These are phyloP conservation scores for Clostera curtula DNA, from an alignment of 2,888 invertebrate species.

Conservation along the genomic window DNA sequence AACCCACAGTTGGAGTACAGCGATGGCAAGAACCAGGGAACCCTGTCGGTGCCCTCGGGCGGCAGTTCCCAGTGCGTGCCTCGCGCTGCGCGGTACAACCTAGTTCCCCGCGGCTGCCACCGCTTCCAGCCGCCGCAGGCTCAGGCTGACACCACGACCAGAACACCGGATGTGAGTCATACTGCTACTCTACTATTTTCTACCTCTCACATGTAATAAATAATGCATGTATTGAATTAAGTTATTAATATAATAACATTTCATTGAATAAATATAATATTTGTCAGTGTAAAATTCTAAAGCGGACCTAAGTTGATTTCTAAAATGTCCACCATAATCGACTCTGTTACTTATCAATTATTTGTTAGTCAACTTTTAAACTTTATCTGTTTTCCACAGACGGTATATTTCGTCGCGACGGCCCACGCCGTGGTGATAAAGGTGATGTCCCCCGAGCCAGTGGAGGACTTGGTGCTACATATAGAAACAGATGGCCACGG, in stretches of 20 bases:
- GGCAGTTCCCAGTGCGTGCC: slow-evolving; percentile 84
- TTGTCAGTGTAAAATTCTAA: too few relatives aligned
- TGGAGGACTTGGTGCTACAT: slow-evolving; percentile 57
- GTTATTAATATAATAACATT: too few relatives aligned
- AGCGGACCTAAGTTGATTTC: too few relatives aligned
- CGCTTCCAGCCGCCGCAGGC: slow-evolving; percentile 70
- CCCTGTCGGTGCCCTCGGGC: slow-evolving; percentile 75
- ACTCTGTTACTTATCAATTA: too few relatives aligned
- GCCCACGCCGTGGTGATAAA: slow-evolving; percentile 72
- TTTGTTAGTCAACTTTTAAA: neutral
- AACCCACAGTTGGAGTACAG: slow-evolving; percentile 58
- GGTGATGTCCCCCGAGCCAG: slow-evolving; percentile 59
- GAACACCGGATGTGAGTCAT: slow-evolving; percentile 23
- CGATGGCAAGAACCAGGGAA: slow-evolving; percentile 28
- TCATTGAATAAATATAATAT: too few relatives aligned
- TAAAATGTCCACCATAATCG: too few relatives aligned
- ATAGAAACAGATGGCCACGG: slow-evolving; percentile 32
- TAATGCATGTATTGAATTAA: too few relatives aligned
- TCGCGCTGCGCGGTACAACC: slow-evolving; percentile 78
- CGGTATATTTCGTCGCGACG: slow-evolving; percentile 67
- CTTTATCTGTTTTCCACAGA: slow-evolving; percentile 35
- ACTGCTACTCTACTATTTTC: neutral
- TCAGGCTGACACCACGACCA: slow-evolving; percentile 22
- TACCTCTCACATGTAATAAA: neutral
- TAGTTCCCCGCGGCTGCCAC: slow-evolving; percentile 88